Conservation (phyloP, 2,888 invertebrate genomes). For the Bursaphelenchus okinawaensis region DNA sequence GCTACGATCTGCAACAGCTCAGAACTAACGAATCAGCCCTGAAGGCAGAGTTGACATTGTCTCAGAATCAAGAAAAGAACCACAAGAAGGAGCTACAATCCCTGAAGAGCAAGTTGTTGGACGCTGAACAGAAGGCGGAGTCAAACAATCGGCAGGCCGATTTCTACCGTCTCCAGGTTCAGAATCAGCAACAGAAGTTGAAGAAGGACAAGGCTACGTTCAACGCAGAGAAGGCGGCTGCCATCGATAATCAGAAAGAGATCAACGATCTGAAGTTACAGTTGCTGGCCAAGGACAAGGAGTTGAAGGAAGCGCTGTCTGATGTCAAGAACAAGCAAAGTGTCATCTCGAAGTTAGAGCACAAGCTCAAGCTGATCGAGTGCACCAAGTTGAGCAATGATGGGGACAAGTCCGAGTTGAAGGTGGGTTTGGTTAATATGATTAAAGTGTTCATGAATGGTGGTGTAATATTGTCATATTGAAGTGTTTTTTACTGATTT, state of each 20-base stretch:
- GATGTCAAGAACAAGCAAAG: constrained; percentile 4
- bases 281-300: constrained; percentile 20
- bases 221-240: constrained; percentile 3
- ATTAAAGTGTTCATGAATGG: no score
- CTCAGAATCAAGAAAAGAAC: background rate
- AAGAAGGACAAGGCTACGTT: background rate
- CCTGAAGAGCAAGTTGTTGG: background rate
- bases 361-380: background rate
- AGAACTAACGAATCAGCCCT: background rate
- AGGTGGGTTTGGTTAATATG: no score
- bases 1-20: background rate
- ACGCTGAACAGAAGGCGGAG: constrained; percentile 5
- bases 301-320: constrained; percentile 17
- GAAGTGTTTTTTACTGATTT: background rate
- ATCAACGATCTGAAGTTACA: constrained; percentile 33
- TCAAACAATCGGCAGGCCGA: constrained; percentile 1
- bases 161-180: background rate
- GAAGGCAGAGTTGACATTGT: background rate
- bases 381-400: background rate
- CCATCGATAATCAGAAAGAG: constrained; percentile 15
- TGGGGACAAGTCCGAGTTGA: background rate
- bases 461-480: background rate
- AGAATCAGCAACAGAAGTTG: background rate
- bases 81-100: background rate
- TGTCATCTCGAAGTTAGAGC: background rate